Percentiles rank a stretch among this genome's conserved stretches.
Evolutionary conservation across 53 echinoderm and acorn worm genomes (phyloP).

Genomic region (Mesocentrotus franciscanus): DNA sequence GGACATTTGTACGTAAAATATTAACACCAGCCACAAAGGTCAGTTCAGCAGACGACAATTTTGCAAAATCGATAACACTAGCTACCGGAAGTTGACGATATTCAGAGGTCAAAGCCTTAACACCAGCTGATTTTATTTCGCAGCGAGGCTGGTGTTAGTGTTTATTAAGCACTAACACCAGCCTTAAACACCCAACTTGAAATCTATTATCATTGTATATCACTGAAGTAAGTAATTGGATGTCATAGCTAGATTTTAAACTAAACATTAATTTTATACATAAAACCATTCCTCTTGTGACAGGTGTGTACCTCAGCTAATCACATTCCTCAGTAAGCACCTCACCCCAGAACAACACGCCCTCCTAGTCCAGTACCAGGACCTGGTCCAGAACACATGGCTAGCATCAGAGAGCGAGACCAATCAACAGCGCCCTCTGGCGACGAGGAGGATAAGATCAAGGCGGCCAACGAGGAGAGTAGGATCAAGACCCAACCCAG

Average conservation of each 20-base stretch:
- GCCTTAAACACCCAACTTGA: too few relatives aligned
- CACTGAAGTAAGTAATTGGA: background rate
- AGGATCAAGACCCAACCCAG: conserved; percentile 60
- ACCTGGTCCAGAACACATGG: conserved; percentile 93
- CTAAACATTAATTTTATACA: background rate
- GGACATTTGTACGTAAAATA: too few relatives aligned
- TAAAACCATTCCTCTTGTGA: background rate
- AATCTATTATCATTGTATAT: background rate
- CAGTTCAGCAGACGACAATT: too few relatives aligned
- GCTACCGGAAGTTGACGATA: too few relatives aligned
- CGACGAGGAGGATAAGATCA: conserved; percentile 24
- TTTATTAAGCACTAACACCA: too few relatives aligned
- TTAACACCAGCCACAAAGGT: too few relatives aligned
- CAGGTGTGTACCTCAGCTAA: conserved; percentile 93
- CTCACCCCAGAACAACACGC: conserved; percentile 75
- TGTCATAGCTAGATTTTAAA: background rate
- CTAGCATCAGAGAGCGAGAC: conserved; percentile 74
- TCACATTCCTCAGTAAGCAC: conserved; percentile 79
- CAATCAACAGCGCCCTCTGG: conserved; percentile 42
- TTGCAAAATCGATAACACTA: too few relatives aligned
- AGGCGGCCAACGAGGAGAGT: conserved; percentile 32
- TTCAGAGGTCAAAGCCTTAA: too few relatives aligned
- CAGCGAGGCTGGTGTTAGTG: too few relatives aligned
- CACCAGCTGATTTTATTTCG: too few relatives aligned
- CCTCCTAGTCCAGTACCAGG: conserved; percentile 83